Evolutionary conservation across 2,113 vertebrate genomes (phyloP).

Genomic region (Dendropsophus ebraccatus): DNA sequence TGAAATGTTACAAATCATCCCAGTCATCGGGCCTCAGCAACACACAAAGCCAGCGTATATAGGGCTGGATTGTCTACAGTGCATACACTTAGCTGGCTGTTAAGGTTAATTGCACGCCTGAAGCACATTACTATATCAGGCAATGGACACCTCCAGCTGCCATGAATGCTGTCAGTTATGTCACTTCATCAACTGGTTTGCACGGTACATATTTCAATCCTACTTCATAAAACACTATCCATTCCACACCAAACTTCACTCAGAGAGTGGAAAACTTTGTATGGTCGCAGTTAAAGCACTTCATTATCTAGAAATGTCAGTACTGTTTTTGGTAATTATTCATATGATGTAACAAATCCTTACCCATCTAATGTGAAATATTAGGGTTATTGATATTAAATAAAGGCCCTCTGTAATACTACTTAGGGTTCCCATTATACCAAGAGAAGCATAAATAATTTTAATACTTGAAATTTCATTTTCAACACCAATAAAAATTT

Average conservation of each 20-base stretch:
- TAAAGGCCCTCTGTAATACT: background rate
- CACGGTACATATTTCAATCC: slow-evolving; percentile 40
- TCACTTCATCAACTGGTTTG: slow-evolving; percentile 45
- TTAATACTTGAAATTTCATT: background rate
- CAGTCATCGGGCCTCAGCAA: slow-evolving; percentile 10
- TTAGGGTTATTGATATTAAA: background rate
- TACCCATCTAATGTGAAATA: background rate
- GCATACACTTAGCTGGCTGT: slow-evolving; percentile 34
- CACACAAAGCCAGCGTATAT: slow-evolving; percentile 3
- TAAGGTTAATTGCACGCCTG: slow-evolving; percentile 57
- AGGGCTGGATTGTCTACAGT: slow-evolving; percentile 5
- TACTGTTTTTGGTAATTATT: background rate
- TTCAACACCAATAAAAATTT: too few species aligned
- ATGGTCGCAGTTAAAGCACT: background rate
- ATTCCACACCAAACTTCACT: background rate
- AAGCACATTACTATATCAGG: slow-evolving; percentile 53
- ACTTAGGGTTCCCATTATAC: background rate
- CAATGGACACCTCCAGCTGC: slow-evolving; percentile 36
- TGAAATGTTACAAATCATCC: slow-evolving; percentile 46
- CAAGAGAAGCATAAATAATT: background rate
- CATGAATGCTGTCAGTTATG: slow-evolving; percentile 41
- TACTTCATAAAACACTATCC: slow-evolving; percentile 33
- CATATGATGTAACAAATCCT: background rate
- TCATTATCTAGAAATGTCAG: background rate
- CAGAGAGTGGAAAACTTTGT: slow-evolving; percentile 12